A percentile compares a stretch with the other conserved stretches of the same genome.
These are phyloP conservation scores for Noctua comes DNA, from an alignment of 2,888 invertebrate genomes.

Conservation along the genomic window DNA sequence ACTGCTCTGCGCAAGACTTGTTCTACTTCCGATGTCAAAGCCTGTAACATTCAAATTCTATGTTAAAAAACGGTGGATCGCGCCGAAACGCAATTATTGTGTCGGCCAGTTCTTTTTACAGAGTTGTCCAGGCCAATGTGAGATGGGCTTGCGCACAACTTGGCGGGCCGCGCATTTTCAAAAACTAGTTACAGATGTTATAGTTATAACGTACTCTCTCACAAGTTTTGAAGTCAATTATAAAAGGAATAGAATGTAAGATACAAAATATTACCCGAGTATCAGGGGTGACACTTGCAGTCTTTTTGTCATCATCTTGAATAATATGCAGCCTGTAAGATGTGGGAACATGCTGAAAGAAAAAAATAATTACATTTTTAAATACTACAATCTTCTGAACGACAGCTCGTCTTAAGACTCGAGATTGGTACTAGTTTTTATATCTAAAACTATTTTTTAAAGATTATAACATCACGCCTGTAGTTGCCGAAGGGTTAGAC, in stretches of 20 bases:
- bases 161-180: no score
- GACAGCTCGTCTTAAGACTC: neutral
- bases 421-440: neutral
- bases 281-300: slow-evolving; percentile 51
- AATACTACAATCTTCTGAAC: neutral
- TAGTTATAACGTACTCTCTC: neutral
- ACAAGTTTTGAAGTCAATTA: neutral
- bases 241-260: neutral
- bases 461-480: neutral
- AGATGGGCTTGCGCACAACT: neutral
- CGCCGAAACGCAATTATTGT: no score
- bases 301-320: slow-evolving; percentile 77
- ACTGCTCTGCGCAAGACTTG: slow-evolving; percentile 71
- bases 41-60: slow-evolving; percentile 66
- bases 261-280: slow-evolving; percentile 72
- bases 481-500: no score
- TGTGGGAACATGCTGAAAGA: slow-evolving; percentile 84
- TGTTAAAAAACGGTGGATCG: no score
- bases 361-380: neutral
- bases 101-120: no score
- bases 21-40: slow-evolving; percentile 76
- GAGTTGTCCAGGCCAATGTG: neutral
- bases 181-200: no score
- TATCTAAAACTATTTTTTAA: neutral
- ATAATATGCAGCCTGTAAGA: slow-evolving; percentile 82